Percentiles rank a stretch among this genome's conserved stretches.
Conservation (phyloP, 35 echinoderm and acorn worm genomes). For the Stichopus chloronotus region DNA sequence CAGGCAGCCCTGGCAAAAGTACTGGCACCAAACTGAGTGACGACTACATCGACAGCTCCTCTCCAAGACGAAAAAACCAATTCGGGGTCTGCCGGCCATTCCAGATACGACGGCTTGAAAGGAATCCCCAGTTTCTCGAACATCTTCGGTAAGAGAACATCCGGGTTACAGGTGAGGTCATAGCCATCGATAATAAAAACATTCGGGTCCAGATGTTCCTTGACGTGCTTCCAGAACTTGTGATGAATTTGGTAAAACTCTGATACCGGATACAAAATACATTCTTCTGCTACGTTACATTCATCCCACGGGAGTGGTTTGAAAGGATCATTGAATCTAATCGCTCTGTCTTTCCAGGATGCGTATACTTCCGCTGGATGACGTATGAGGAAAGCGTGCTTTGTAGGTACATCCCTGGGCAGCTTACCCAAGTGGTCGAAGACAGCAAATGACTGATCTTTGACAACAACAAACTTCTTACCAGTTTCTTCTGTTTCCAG, state of each 20-base stretch:
- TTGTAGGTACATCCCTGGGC: neutral
- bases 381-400: neutral
- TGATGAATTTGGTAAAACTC: neutral
- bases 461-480: conserved; percentile 37
- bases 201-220: conserved; percentile 5
- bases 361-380: neutral
- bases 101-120: conserved; percentile 23
- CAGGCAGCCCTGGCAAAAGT: neutral
- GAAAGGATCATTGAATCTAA: too few species aligned
- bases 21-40: neutral
- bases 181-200: neutral
- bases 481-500: conserved; percentile 17
- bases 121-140: conserved; percentile 16
- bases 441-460: conserved; percentile 14
- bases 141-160: neutral
- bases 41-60: neutral
- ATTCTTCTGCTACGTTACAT: neutral
- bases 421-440: neutral
- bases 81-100: conserved; percentile 36
- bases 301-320: conserved; percentile 2
- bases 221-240: conserved; percentile 12
- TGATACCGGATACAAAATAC: neutral
- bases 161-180: conserved; percentile 27
- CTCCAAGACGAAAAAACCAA: conserved; percentile 26
- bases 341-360: neutral